phyloP scores from a whole-genome alignment of 2,888 invertebrate species.

The Malachius bipustulatus region DNA sequence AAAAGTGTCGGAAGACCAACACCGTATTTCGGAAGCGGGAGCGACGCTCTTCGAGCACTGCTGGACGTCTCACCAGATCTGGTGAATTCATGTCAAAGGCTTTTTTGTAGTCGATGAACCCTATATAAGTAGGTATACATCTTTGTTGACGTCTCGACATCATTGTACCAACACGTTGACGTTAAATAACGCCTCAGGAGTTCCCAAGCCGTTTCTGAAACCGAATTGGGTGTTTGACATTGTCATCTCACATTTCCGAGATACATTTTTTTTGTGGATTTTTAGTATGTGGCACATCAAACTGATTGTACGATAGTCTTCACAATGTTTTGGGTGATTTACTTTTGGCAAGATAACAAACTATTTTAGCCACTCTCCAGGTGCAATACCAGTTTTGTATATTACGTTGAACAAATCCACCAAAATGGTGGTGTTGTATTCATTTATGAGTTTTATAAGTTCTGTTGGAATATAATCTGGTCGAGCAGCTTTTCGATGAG shows the following conservation, averaged over 20 bases:
- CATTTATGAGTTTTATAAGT: slow-evolving; percentile 16
- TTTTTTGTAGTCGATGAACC: slow-evolving; percentile 6
- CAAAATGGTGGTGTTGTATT: slow-evolving; percentile 14
- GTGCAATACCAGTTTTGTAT: slow-evolving; percentile 16
- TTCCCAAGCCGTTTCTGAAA: slow-evolving; percentile 6
- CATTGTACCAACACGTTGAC: slow-evolving; percentile 6
- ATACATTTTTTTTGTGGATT: slow-evolving; percentile 7
- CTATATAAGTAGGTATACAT: slow-evolving; percentile 4
- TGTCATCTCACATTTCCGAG: no score
- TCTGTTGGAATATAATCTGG: slow-evolving; percentile 13
- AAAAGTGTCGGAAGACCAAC: no score
- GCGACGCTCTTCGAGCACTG: no score
- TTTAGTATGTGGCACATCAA: no score
- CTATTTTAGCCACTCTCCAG: slow-evolving; percentile 16
- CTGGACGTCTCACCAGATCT: no score
- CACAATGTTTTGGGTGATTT: slow-evolving; percentile 14
- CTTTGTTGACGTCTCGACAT: slow-evolving; percentile 6
- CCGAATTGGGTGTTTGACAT: no score
- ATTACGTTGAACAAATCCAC: slow-evolving; percentile 16
- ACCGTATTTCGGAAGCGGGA: no score
- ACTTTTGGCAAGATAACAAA: slow-evolving; percentile 16
- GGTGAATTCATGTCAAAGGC: no score
- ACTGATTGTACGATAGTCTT: slow-evolving; percentile 15
- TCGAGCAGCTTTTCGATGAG: background rate
- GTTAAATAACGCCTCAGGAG: slow-evolving; percentile 5